Percentiles rank a stretch among this genome's conserved stretches.
phyloP scores from a whole-genome alignment of 2,888 invertebrate species.

The Calephelis perditalis region DNA sequence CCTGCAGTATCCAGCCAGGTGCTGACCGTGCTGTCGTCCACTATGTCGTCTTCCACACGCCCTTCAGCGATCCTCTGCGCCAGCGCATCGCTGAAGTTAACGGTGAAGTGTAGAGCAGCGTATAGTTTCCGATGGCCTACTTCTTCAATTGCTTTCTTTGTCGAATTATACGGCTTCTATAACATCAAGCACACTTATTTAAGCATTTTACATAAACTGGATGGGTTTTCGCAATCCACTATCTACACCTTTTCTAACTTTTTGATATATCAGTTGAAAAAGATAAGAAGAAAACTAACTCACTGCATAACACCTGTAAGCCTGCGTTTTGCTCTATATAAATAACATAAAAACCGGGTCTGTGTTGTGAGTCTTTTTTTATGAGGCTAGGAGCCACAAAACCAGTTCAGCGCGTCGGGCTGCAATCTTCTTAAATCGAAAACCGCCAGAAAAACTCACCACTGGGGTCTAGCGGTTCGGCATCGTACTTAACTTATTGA shows the following conservation, averaged over 20 bases:
- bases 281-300: too few relatives aligned
- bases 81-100: constrained; percentile 85
- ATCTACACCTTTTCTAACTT: neutral
- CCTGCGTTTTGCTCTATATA: too few relatives aligned
- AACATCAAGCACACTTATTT: constrained; percentile 9
- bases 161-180: constrained; percentile 50
- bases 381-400: too few relatives aligned
- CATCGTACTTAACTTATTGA: too few relatives aligned
- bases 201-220: neutral
- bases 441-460: too few relatives aligned
- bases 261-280: too few relatives aligned
- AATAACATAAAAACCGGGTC: too few relatives aligned
- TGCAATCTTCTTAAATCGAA: too few relatives aligned
- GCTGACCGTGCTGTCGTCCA: constrained; percentile 80
- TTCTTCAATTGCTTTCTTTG: constrained; percentile 47
- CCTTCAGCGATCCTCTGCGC: constrained; percentile 78
- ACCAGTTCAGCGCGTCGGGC: too few relatives aligned
- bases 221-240: neutral
- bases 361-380: too few relatives aligned
- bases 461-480: too few relatives aligned
- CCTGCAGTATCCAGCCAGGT: constrained; percentile 88
- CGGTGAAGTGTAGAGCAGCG: constrained; percentile 81
- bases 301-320: too few relatives aligned
- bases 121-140: constrained; percentile 47
- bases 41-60: constrained; percentile 70